Evolutionary conservation across 2,888 invertebrate genomes (phyloP).

Genomic region (Drosophila sordidula): DNA sequence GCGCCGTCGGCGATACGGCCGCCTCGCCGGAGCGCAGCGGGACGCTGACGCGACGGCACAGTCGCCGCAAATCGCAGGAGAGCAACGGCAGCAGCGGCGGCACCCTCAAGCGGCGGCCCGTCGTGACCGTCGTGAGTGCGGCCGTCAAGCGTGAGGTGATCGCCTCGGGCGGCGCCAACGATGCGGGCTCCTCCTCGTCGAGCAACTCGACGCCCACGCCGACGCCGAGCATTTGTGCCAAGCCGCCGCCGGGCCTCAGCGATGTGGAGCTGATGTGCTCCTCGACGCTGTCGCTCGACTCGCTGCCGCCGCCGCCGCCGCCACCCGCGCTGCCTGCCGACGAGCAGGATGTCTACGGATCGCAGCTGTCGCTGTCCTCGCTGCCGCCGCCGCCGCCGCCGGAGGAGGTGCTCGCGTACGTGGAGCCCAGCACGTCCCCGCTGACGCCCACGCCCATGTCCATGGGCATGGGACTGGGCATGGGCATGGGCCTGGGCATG

Average conservation of each 20-base stretch:
- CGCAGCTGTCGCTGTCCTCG: constrained; percentile 89
- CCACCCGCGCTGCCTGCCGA: constrained; percentile 86
- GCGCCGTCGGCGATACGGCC: constrained; percentile 83
- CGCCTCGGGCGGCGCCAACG: constrained; percentile 3
- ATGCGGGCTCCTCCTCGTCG: constrained; percentile 76
- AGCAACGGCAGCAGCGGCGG: constrained; percentile 83
- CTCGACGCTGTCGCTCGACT: constrained; percentile 91
- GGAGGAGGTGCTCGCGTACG: constrained; percentile 73
- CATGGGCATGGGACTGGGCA: constrained; percentile 22
- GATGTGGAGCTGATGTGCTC: constrained; percentile 87
- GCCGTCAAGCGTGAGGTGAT: constrained; percentile 39
- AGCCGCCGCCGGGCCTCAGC: constrained; percentile 54
- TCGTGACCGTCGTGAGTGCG: constrained; percentile 30
- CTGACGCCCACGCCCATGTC: constrained; percentile 48
- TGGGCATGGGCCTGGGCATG: constrained; percentile 2
- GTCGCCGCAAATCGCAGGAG: constrained; percentile 86
- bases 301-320: constrained; percentile 92
- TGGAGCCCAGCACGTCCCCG: constrained; percentile 30
- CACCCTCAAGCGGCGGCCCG: constrained; percentile 83
- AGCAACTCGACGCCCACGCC: constrained; percentile 85
- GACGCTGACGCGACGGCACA: constrained; percentile 87
- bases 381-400: constrained; percentile 90
- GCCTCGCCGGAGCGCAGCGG: constrained; percentile 87
- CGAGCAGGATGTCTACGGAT: constrained; percentile 86
- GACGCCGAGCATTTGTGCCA: constrained; percentile 84